phyloP scores from a whole-genome alignment of 2,888 invertebrate species.

The Rhagonycha lutea region DNA sequence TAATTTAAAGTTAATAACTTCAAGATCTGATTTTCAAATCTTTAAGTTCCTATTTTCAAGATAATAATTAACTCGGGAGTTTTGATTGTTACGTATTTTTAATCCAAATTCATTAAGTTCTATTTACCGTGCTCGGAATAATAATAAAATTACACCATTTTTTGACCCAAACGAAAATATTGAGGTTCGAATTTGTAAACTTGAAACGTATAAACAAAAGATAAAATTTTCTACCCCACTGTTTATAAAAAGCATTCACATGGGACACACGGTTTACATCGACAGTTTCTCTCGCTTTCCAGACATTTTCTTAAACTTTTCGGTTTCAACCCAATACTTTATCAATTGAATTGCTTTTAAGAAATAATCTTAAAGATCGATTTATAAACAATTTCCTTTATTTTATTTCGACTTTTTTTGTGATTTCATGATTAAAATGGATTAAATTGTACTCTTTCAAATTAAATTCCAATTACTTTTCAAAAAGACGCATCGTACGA shows the following conservation, averaged over 20 bases:
- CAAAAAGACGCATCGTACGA: not conserved
- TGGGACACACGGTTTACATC: slow-evolving; percentile 9
- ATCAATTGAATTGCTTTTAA: slow-evolving; percentile 10
- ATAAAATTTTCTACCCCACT: slow-evolving; percentile 2
- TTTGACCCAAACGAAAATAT: not conserved
- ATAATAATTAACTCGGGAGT: no score
- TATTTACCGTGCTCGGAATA: no score
- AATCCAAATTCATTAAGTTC: no score
- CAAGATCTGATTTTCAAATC: no score
- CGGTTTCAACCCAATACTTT: slow-evolving; percentile 11
- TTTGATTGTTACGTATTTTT: no score
- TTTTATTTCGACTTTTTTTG: not conserved
- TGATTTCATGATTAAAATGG: slow-evolving; percentile 1
- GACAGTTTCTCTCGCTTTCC: slow-evolving; percentile 5
- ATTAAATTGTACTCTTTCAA: not conserved
- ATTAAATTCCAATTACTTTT: not conserved
- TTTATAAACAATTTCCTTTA: slow-evolving; percentile 7
- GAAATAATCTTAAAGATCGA: slow-evolving; percentile 8
- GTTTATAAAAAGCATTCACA: slow-evolving; percentile 8
- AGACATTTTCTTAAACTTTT: slow-evolving; percentile 7
- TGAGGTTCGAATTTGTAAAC: not conserved
- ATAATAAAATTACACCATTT: not conserved
- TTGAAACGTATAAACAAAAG: not conserved
- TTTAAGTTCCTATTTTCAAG: no score
- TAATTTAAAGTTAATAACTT: no score